Evolutionary conservation across 2,797 vertebrate genomes (phyloP).

Genomic region (Scomberomorus guttatus): DNA sequence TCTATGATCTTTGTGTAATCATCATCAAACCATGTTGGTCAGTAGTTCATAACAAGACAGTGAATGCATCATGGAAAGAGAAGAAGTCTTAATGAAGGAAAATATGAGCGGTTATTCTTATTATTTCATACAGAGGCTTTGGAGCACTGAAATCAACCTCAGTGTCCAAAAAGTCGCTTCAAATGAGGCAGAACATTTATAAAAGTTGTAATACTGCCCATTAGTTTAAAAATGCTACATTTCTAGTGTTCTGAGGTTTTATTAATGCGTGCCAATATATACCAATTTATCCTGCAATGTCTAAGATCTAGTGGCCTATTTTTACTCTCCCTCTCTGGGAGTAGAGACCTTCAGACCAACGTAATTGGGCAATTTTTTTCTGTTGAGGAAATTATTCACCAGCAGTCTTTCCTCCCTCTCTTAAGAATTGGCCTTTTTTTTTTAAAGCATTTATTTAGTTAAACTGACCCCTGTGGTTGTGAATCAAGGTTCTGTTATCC

Average conservation of each 20-base stretch:
- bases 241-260: conserved; percentile 66
- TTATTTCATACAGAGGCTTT: conserved; percentile 49
- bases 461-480: conserved; percentile 71
- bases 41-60: conserved; percentile 48
- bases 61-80: conserved; percentile 51
- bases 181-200: conserved; percentile 79
- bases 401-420: conserved; percentile 39
- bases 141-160: conserved; percentile 51
- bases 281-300: conserved; percentile 67
- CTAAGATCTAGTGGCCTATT: conserved; percentile 66
- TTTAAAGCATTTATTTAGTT: conserved; percentile 70
- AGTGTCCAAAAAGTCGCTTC: conserved; percentile 68
- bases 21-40: conserved; percentile 26
- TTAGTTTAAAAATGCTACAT: conserved; percentile 63
- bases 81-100: conserved; percentile 61
- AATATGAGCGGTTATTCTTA: conserved; percentile 56
- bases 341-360: conserved; percentile 56
- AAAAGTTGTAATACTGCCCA: conserved; percentile 62
- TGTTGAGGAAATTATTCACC: conserved; percentile 66
- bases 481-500: conserved; percentile 70
- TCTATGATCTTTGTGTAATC: conserved; percentile 21
- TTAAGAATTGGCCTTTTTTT: conserved; percentile 15
- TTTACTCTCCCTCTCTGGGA: conserved; percentile 61
- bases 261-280: conserved; percentile 65
- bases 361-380: conserved; percentile 60